Evolutionary conservation across 2,888 invertebrate species (phyloP).

Genomic region (Tipula helvola): DNA sequence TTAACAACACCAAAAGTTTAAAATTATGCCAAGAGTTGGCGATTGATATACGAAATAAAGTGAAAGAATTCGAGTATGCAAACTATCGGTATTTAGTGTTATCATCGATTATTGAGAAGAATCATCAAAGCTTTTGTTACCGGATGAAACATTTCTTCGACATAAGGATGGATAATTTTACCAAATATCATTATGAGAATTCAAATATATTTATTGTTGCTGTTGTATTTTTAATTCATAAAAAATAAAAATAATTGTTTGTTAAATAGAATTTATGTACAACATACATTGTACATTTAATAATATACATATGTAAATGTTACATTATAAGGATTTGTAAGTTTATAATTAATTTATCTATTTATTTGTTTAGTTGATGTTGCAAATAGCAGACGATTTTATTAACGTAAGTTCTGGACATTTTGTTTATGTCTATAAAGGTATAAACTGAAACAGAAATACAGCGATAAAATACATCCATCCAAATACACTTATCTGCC

Average conservation of each 20-base stretch:
- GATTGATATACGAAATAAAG: constrained; percentile 5
- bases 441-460: too few relatives aligned
- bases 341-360: too few relatives aligned
- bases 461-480: too few relatives aligned
- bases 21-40: background rate
- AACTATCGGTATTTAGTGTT: background rate
- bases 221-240: constrained; percentile 6
- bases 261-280: background rate
- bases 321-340: too few relatives aligned
- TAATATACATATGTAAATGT: background rate
- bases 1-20: background rate
- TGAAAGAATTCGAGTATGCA: background rate
- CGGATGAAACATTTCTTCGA: background rate
- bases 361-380: too few relatives aligned
- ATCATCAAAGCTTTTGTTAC: background rate
- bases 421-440: too few relatives aligned
- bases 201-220: background rate
- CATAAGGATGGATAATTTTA: constrained; percentile 7
- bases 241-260: background rate
- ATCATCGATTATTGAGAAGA: background rate
- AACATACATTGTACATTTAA: background rate
- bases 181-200: constrained; percentile 4
- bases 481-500: too few relatives aligned
- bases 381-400: too few relatives aligned
- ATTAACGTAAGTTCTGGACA: too few relatives aligned